These are phyloP conservation scores for Gambusia holbrooki DNA, from an alignment of 2,113 vertebrate species.

Conservation along the genomic window DNA sequence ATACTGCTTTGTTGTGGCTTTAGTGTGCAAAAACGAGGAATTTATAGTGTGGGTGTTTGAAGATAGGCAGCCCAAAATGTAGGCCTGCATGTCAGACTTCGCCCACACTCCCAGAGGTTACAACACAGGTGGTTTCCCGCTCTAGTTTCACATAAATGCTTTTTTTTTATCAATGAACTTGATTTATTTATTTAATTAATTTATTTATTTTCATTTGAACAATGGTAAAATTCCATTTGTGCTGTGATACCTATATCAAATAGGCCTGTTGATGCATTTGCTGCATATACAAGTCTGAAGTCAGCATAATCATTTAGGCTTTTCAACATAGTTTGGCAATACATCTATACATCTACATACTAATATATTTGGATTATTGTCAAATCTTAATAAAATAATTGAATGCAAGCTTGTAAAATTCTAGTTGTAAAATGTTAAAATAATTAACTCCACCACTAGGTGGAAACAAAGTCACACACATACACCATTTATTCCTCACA, in stretches of 20 bases:
- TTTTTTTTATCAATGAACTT: slow-evolving; percentile 65
- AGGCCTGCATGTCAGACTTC: slow-evolving; percentile 38
- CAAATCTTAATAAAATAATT: not conserved
- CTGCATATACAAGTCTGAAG: not conserved
- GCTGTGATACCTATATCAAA: not conserved
- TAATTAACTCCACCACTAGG: slow-evolving; percentile 23
- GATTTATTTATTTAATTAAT: not conserved
- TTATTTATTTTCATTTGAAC: not conserved
- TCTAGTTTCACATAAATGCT: slow-evolving; percentile 57
- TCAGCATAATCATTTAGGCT: not conserved
- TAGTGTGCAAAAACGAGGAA: slow-evolving; percentile 43
- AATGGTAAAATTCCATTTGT: not conserved
- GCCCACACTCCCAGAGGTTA: slow-evolving; percentile 48
- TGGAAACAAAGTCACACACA: slow-evolving; percentile 11
- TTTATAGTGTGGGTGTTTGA: slow-evolving; percentile 47
- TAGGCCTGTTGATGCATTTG: not conserved
- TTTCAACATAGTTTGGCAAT: not conserved
- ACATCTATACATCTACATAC: not conserved
- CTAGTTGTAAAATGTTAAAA: not conserved
- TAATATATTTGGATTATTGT: not conserved
- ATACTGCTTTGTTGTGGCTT: slow-evolving; percentile 68
- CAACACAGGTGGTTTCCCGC: slow-evolving; percentile 64
- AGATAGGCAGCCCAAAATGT: slow-evolving; percentile 49
- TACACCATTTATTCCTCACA: not conserved
- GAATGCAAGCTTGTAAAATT: not conserved